Evolutionary conservation across 2,797 vertebrate species (phyloP), one percentile per base, ranked within the genome.

Genomic region (Lophius americanus): DNA sequence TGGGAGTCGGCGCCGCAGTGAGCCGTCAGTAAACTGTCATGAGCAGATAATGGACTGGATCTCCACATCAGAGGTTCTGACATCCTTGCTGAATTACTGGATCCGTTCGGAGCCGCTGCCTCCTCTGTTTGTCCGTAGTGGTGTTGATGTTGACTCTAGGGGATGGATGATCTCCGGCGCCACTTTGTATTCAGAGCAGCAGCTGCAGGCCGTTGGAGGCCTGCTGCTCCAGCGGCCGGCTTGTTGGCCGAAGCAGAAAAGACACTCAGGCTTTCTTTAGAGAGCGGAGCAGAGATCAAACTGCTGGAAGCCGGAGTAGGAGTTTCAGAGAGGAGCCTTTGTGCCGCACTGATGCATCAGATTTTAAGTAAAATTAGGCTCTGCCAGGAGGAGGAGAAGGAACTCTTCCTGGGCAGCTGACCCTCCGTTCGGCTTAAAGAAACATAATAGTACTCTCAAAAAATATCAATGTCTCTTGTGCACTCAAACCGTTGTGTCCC

Each of bases 171-270:
- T 10, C 72, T 68, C 52, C 39, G 72, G 58, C 73, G 71, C 69
- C 73, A 73, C 63, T 86, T 80, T 75, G 65, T 48, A 81, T 86
- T 84, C 88, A 78, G 58, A 60, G 63, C 77, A 75, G 75, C 73
- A 64, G 73, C 82, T 73, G 75, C 75, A 51, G 78, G 64, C 84
- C 66, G 80, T 32, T 68, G 76, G 83, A 73, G 78, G 75, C 81
- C 81, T 64, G 80, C 52, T 72, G 82, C 70, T 68, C 23, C 47
- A 52, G 54, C 64, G 50, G 53, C 67, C 42, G 66, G 70, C 66
- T 83, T 59, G 55, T 80, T 80, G 80, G 78, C 84, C 61, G 36
- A 55, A 67, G 44, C 70, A 77, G 70, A 83, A 83, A 77, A 87
- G 85, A 61, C 63, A 63, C 68, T 75, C 46, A 23, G 55, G 68